Evolutionary conservation across 2,888 invertebrate species (phyloP), one percentile per base, ranked within the genome.

Genomic region (Volucella zonaria): DNA sequence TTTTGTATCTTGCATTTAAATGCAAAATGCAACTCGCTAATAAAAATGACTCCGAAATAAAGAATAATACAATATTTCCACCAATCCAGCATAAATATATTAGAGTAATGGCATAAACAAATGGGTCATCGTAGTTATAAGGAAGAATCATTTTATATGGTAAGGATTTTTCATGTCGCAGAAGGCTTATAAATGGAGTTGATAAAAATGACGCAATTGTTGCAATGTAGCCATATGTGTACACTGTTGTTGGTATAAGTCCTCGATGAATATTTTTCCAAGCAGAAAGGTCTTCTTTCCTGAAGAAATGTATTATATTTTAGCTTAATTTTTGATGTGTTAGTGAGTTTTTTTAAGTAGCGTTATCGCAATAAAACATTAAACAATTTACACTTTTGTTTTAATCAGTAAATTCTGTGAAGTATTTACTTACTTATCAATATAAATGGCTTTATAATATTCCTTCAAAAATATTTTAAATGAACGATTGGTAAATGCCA

Each of bases 21-120:
- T 91, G 90, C 86, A 89, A 83, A 67, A 90, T 88, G n/a, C 89
- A 68, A 64, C 87, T 89, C n/a, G 89, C 89, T 73, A 90, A 54
- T 1, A 90, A 71, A 87, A 89, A 90, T 0, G 90, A 83, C 18
- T 90, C 90, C 3, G 88, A 90, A 1, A 89, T 87, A 1, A 90
- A 66, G 58, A 88, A 88, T 8, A 87, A 87, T 11, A 88, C 88
- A 1, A 90, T 88, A 6, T 88, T 81, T 0, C 87, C 14, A 12
- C 89, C 89, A 42, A 88, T 86, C 88, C 89, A 90, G 8, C 88
- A 75, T 3, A 87, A 87, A 9, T 87, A 67, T 0, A 78, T 1
- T n/a, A 90, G 73, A 8, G 89, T 78, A 0, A 89, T 88, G 0
- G 88, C 52, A 18, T 87, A 90, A 4, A 86, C 82, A 0, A 64